Percentiles rank a stretch among this genome's conserved stretches.
These are phyloP conservation scores for Rhabdophis nuchalis DNA, from an alignment of 2,797 vertebrate species.

Conservation along the genomic window DNA sequence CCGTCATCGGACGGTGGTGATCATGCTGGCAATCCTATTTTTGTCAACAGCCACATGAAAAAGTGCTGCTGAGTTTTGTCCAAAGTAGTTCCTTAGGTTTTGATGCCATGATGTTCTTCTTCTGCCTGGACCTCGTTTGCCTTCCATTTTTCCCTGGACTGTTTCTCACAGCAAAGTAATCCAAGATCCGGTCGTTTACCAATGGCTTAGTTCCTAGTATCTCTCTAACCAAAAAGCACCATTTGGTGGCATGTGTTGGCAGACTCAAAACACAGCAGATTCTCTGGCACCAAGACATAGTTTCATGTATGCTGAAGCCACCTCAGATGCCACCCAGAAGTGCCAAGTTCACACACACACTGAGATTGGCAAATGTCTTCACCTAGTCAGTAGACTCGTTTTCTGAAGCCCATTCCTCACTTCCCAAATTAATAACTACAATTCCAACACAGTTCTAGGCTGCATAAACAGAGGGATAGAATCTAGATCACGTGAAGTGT, in stretches of 20 bases:
- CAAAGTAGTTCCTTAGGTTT: too few relatives aligned
- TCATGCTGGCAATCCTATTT: too few relatives aligned
- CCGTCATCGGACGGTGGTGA: too few relatives aligned
- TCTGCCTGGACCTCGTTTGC: too few relatives aligned
- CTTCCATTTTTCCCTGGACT: neutral
- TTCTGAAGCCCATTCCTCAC: neutral
- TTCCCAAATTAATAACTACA: too few relatives aligned
- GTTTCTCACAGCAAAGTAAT: neutral
- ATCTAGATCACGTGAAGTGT: too few relatives aligned
- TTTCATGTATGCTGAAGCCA: neutral
- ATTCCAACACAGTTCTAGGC: too few relatives aligned
- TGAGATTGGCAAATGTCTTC: neutral
- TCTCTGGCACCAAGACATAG: neutral
- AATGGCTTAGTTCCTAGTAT: neutral
- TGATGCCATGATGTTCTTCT: too few relatives aligned
- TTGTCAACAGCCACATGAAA: too few relatives aligned
- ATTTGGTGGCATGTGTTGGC: neutral
- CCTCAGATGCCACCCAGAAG: neutral
- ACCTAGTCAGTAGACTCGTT: neutral
- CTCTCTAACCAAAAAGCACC: neutral
- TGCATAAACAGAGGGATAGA: too few relatives aligned
- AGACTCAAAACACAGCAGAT: neutral
- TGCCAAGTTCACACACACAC: neutral
- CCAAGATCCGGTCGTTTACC: neutral
- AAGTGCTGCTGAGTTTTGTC: too few relatives aligned